Percentiles rank a stretch among this genome's conserved stretches.
Conservation (phyloP, 1,140 invertebrate species). For the Scaptomyza pallida region DNA sequence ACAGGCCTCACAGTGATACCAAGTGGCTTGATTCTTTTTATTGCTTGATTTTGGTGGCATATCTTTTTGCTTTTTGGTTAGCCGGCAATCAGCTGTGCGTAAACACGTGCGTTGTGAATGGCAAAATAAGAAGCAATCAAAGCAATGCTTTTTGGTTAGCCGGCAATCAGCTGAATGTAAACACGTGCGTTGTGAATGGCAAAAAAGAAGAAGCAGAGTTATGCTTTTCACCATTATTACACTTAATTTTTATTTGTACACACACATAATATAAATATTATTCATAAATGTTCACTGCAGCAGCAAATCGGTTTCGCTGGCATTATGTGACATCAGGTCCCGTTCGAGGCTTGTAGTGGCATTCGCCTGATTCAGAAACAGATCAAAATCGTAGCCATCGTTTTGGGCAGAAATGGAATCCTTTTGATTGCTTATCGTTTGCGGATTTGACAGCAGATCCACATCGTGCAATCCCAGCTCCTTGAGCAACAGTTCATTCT, state of each 20-base stretch:
- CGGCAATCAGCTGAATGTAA: conserved; percentile 22
- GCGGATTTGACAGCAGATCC: conserved; percentile 70
- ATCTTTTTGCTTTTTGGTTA: conserved; percentile 37
- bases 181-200: conserved; percentile 28
- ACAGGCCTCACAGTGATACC: conserved; percentile 73
- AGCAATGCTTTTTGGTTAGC: background rate
- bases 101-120: conserved; percentile 28
- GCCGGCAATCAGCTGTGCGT: conserved; percentile 23
- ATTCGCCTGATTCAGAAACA: conserved; percentile 72
- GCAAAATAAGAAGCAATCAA: background rate
- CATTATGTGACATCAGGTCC: conserved; percentile 75
- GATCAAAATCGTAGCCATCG: conserved; percentile 74
- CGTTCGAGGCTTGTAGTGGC: conserved; percentile 63
- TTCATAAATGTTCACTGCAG: conserved; percentile 53
- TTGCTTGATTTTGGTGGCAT: conserved; percentile 82
- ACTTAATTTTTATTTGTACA: conserved; percentile 32
- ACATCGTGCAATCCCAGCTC: conserved; percentile 75
- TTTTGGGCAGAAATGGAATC: conserved; percentile 72
- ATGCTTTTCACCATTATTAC: conserved; percentile 13
- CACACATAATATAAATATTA: conserved; percentile 9
- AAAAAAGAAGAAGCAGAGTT: background rate
- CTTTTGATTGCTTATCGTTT: conserved; percentile 75
- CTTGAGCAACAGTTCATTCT: conserved; percentile 70
- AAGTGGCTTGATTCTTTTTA: conserved; percentile 65
- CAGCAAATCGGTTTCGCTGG: conserved; percentile 73